A percentile compares a stretch with the other conserved stretches of the same genome.
Conservation (phyloP, 2,113 vertebrate species). For the Scophthalmus maximus region DNA sequence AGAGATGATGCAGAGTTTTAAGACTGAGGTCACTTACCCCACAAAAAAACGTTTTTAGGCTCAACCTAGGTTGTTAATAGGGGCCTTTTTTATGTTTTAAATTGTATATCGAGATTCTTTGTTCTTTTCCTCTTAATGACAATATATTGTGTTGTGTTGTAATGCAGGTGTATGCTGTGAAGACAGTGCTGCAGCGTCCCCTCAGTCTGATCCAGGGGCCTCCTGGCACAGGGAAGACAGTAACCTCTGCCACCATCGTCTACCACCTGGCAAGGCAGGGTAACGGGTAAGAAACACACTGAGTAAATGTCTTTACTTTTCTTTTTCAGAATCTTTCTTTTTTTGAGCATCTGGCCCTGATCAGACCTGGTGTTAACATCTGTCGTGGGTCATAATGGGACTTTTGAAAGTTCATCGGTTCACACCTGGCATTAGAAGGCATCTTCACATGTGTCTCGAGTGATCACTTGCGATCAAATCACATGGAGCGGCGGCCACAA, state of each 20-base stretch:
- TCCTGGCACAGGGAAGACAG: slow-evolving; percentile 93
- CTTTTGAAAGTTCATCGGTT: no score
- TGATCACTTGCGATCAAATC: neutral
- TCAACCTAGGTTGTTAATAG: neutral
- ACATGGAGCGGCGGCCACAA: no score
- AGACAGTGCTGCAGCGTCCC: slow-evolving; percentile 93
- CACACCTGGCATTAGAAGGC: no score
- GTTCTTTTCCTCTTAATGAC: neutral
- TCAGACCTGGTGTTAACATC: neutral
- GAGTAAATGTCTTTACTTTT: slow-evolving; percentile 5
- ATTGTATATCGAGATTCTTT: neutral
- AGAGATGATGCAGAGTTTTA: neutral
- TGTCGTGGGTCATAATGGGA: neutral
- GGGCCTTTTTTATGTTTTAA: neutral
- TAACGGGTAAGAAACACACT: slow-evolving; percentile 87
- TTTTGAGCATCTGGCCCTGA: neutral
- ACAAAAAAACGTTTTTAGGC: neutral
- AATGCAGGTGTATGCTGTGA: slow-evolving; percentile 92
- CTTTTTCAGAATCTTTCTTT: neutral
- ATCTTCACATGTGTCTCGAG: neutral
- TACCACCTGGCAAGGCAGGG: slow-evolving; percentile 95
- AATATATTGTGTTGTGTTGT: slow-evolving; percentile 9
- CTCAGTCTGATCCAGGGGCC: slow-evolving; percentile 96
- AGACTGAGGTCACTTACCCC: neutral
- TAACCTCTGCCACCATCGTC: slow-evolving; percentile 94